Evolutionary conservation across 1,140 invertebrate species (phyloP), one percentile per base, ranked within the genome.

Genomic region (Drosophila parvula): DNA sequence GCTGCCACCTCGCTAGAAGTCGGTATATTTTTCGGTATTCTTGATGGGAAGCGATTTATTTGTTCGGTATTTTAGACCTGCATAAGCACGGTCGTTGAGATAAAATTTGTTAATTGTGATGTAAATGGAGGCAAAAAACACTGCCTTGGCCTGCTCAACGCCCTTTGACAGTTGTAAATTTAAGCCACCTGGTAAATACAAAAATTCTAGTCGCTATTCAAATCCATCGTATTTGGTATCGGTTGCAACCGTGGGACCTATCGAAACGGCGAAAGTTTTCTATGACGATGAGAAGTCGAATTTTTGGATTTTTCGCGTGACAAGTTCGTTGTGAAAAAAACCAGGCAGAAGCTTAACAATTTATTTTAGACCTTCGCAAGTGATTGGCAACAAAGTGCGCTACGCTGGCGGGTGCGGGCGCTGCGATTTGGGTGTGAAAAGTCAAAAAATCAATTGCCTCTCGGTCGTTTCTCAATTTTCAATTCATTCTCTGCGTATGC

Each of bases 251-350:
- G n/a, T 73, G 69, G 51, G 58, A 68, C 16, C 67, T 86, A 85
- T 85, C 81, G 81, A 81, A 85, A 84, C 81, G 81, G 81, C 81
- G 81, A 84, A 84, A 84, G 81, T 84, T 84, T 84, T 85, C 81
- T 84, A 84, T 85, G 83, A 85, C 81, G 81, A 84, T 84, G 81
- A 84, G 78, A 84, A 83, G 81, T 84, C 80, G 79, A 84, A 84
- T 84, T 84, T 83, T 84, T 85, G 78, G 78, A 84, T 78, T 84
- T 84, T 85, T 84, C 81, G 81, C 68, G 81, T 84, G 83, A 89
- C 84, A 82, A 88, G 73, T 86, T 88, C 79, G 83, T 89, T 82
- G 84, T 88, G 80, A 89, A 89, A 88, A 84, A 65, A 84, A 71
- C 55, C 22, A 69, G 62, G 65, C 65, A 69, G 47, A 70, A 71